phyloP scores from a whole-genome alignment of 2,888 invertebrate genomes.

The Oscheius sp. region DNA sequence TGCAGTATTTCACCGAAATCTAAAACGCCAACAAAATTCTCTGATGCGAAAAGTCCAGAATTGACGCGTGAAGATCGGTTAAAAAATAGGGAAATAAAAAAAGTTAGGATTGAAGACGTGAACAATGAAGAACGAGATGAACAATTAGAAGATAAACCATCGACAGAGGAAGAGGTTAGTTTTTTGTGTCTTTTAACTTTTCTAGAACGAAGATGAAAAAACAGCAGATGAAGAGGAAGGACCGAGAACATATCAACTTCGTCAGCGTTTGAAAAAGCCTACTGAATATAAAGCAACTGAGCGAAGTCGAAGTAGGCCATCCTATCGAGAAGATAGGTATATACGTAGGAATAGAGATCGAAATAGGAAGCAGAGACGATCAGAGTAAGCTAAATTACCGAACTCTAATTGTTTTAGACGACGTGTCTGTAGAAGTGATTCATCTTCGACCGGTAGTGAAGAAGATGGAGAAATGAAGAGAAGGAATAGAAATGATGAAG shows the following conservation, averaged over 20 bases:
- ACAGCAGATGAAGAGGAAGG: slow-evolving; percentile 33
- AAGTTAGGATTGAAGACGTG: neutral
- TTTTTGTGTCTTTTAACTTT: neutral
- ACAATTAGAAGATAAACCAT: neutral
- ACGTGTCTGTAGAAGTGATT: slow-evolving; percentile 42
- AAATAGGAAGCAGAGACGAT: neutral
- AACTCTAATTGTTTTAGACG: slow-evolving; percentile 22
- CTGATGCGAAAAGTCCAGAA: neutral
- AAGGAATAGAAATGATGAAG: slow-evolving; percentile 20
- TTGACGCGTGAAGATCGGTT: neutral
- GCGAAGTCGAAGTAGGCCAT: neutral
- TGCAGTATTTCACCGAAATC: neutral
- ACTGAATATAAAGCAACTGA: neutral
- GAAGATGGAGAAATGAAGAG: slow-evolving; percentile 17
- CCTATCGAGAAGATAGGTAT: neutral
- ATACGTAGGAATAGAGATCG: neutral
- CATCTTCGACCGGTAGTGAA: slow-evolving; percentile 51
- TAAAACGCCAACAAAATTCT: neutral
- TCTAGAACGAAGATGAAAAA: neutral
- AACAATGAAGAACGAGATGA: slow-evolving; percentile 12
- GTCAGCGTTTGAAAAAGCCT: slow-evolving; percentile 4
- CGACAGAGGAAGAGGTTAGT: slow-evolving; percentile 18
- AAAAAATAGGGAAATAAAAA: neutral
- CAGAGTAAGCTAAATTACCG: neutral
- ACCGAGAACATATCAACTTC: slow-evolving; percentile 30